Conservation (phyloP, 1,140 invertebrate genomes). For the Drosophila ficusphila region DNA sequence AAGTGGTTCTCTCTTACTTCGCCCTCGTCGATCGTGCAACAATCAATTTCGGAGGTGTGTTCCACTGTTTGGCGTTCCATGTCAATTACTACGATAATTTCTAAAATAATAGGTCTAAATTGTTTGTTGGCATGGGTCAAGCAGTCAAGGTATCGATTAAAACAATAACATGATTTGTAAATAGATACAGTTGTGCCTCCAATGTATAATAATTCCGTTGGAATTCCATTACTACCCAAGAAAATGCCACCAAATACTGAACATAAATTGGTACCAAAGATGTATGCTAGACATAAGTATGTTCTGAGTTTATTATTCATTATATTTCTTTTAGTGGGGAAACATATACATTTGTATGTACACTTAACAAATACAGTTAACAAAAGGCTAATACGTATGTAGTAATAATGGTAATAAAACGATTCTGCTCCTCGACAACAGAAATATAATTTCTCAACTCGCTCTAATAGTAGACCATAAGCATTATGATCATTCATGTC, state of each 20-base stretch:
- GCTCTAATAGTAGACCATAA: conserved; percentile 49
- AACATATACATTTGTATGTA: conserved; percentile 68
- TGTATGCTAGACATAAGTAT: conserved; percentile 63
- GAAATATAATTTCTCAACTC: conserved; percentile 51
- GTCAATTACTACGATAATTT: conserved; percentile 41
- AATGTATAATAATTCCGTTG: too few species aligned
- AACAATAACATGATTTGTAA: background rate
- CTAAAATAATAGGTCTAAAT: conserved; percentile 33
- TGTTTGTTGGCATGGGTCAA: conserved; percentile 51
- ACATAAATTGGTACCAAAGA: background rate
- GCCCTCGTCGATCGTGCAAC: conserved; percentile 3
- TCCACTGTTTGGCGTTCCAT: background rate
- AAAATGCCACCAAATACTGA: background rate
- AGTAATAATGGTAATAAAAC: conserved; percentile 48
- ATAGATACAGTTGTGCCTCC: background rate
- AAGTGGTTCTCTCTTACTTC: conserved; percentile 9
- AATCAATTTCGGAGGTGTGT: conserved; percentile 43
- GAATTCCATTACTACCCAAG: too few species aligned
- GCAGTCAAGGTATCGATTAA: conserved; percentile 39
- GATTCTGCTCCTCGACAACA: conserved; percentile 27
- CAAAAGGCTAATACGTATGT: conserved; percentile 48
- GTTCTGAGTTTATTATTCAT: conserved; percentile 70
- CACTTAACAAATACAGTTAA: conserved; percentile 65
- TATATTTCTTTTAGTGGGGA: conserved; percentile 39
- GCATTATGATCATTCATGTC: conserved; percentile 36